Evolutionary conservation across 2,797 vertebrate species (phyloP).

Genomic region (Pseudochromis fuscus): DNA sequence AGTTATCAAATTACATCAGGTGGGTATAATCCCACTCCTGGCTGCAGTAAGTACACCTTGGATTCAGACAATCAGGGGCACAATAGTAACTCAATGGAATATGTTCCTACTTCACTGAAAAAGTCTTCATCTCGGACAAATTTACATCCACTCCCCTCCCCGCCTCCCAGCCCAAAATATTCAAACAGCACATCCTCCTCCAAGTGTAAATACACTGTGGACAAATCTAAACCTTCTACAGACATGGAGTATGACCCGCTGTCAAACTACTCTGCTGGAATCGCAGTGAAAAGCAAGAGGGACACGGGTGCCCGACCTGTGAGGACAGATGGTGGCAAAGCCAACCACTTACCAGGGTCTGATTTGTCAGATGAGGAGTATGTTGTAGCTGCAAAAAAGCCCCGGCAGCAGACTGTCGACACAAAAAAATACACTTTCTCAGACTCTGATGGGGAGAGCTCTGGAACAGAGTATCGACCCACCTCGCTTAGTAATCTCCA

Average conservation of each 20-base stretch:
- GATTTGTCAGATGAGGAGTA: constrained; percentile 80
- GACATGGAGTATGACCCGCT: constrained; percentile 98
- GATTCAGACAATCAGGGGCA: constrained; percentile 79
- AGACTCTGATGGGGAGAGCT: constrained; percentile 91
- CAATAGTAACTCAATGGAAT: constrained; percentile 88
- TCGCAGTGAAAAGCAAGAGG: constrained; percentile 85
- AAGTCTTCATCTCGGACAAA: constrained; percentile 68
- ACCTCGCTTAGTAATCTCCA: constrained; percentile 77
- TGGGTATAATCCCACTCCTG: constrained; percentile 91
- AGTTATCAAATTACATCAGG: constrained; percentile 84
- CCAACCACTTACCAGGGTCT: constrained; percentile 19
- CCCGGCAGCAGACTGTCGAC: constrained; percentile 64
- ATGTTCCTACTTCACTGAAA: constrained; percentile 90
- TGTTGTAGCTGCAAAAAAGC: constrained; percentile 83
- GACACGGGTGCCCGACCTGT: constrained; percentile 60
- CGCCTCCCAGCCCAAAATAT: constrained; percentile 73
- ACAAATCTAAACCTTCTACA: constrained; percentile 91
- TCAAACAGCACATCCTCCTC: constrained; percentile 66
- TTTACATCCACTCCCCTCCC: constrained; percentile 45
- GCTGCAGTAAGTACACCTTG: constrained; percentile 93
- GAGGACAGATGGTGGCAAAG: constrained; percentile 51
- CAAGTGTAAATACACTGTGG: constrained; percentile 92
- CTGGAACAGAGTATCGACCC: constrained; percentile 83
- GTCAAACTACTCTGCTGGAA: constrained; percentile 94
- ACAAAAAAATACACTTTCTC: constrained; percentile 85